These are phyloP conservation scores for Fissipunctia ypsillon DNA, from an alignment of 2,888 invertebrate genomes.

Conservation along the genomic window DNA sequence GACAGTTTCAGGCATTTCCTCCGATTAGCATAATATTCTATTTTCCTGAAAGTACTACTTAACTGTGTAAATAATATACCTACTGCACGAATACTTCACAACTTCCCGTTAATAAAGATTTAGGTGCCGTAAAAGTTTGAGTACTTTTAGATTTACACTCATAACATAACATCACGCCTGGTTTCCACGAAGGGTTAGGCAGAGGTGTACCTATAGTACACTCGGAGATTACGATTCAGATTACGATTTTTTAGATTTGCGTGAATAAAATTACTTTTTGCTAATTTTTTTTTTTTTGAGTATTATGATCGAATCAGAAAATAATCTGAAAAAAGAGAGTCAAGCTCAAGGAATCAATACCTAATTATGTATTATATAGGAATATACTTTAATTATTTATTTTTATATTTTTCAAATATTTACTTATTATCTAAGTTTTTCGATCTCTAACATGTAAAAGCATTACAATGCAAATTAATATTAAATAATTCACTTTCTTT, in stretches of 20 bases:
- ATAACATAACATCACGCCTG: too few species aligned
- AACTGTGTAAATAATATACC: conserved; percentile 30
- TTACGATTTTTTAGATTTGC: conserved; percentile 31
- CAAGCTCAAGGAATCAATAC: neutral
- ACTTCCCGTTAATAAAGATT: conserved; percentile 41
- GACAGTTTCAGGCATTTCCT: neutral
- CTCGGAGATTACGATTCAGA: too few species aligned
- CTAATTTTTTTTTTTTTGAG: conserved; percentile 30
- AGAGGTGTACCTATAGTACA: too few species aligned
- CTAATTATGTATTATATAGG: neutral
- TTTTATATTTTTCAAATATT: neutral
- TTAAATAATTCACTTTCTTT: too few species aligned
- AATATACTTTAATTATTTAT: neutral
- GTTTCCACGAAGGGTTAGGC: too few species aligned
- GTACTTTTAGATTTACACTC: conserved; percentile 39
- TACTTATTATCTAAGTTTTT: neutral
- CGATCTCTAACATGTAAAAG: too few species aligned
- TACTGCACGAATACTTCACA: conserved; percentile 25
- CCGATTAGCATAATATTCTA: conserved; percentile 18
- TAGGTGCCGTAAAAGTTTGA: conserved; percentile 51
- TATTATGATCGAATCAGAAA: neutral
- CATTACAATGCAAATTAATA: too few species aligned
- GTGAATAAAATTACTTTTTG: conserved; percentile 25
- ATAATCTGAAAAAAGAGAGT: neutral
- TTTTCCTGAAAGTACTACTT: conserved; percentile 34